These are phyloP conservation scores for Eclectus roratus DNA, from an alignment of 2,113 vertebrate genomes.

Conservation along the genomic window DNA sequence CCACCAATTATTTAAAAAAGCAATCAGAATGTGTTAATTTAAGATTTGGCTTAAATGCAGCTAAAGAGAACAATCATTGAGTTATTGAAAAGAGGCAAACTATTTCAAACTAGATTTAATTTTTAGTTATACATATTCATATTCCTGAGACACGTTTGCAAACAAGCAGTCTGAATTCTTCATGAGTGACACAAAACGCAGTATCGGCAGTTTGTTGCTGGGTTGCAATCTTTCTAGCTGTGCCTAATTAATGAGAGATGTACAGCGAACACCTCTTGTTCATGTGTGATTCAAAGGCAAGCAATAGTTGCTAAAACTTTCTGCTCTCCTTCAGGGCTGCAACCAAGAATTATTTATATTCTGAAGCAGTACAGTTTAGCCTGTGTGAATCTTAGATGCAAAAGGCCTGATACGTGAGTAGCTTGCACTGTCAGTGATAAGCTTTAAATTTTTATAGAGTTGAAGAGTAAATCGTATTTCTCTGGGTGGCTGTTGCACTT, in stretches of 20 bases:
- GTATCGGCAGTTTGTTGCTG: not conserved
- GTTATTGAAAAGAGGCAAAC: not conserved
- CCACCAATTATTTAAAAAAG: not conserved
- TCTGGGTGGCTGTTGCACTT: not conserved
- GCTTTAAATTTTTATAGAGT: not conserved
- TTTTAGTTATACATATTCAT: not conserved
- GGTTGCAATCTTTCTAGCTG: not conserved
- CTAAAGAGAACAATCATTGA: not conserved
- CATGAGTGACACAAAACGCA: not conserved
- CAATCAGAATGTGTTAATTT: not conserved
- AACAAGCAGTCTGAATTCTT: not conserved
- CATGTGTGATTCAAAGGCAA: not conserved
- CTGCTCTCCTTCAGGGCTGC: not conserved
- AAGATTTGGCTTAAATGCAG: not conserved
- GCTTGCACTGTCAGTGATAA: not conserved
- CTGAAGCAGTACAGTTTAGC: slow-evolving; percentile 16
- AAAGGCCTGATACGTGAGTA: not conserved
- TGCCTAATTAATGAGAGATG: not conserved
- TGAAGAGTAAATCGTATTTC: not conserved
- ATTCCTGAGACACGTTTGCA: not conserved
- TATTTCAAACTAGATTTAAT: not conserved
- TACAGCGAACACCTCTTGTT: not conserved
- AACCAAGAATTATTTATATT: slow-evolving; percentile 1
- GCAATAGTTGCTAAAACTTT: not conserved
- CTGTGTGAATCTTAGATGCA: not conserved